Evolutionary conservation across 1,140 invertebrate species (phyloP).

Genomic region (Drosophila simulans): DNA sequence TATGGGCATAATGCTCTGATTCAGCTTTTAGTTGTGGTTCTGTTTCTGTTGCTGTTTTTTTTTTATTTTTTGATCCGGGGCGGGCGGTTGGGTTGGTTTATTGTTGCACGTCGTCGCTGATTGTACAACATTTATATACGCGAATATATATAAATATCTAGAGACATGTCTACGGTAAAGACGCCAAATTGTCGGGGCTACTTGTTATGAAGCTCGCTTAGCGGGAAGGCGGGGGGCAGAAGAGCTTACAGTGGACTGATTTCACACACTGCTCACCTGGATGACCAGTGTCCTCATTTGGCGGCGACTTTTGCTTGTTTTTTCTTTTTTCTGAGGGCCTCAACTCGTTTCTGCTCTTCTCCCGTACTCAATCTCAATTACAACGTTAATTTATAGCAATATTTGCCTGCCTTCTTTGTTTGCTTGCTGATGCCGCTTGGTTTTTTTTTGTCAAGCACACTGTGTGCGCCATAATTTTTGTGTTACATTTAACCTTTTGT

Average conservation of each 20-base stretch:
- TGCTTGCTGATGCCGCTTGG: constrained; percentile 18
- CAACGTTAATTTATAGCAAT: constrained; percentile 37
- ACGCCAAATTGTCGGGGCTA: constrained; percentile 67
- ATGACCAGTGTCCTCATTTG: constrained; percentile 26
- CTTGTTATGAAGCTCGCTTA: constrained; percentile 51
- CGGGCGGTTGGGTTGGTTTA: constrained; percentile 47
- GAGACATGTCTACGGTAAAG: constrained; percentile 60
- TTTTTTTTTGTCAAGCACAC: constrained; percentile 69
- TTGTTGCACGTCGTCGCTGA: constrained; percentile 80
- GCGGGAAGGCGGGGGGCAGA: constrained; percentile 14
- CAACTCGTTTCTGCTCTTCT: constrained; percentile 23
- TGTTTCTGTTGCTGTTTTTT: constrained; percentile 4
- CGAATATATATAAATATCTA: constrained; percentile 55
- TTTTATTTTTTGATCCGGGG: constrained; percentile 5
- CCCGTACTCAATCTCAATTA: constrained; percentile 13
- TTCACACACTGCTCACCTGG: constrained; percentile 1
- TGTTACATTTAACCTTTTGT: constrained; percentile 57
- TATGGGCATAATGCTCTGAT: constrained; percentile 50
- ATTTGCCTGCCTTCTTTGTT: constrained; percentile 30
- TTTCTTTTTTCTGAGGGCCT: background rate
- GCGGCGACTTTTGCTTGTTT: constrained; percentile 2
- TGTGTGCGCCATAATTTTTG: constrained; percentile 65
- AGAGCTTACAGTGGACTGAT: constrained; percentile 1
- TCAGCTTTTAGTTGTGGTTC: constrained; percentile 13
- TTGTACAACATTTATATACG: constrained; percentile 80